Conservation (phyloP, 2,888 invertebrate genomes). For the Drosophila colorata region DNA sequence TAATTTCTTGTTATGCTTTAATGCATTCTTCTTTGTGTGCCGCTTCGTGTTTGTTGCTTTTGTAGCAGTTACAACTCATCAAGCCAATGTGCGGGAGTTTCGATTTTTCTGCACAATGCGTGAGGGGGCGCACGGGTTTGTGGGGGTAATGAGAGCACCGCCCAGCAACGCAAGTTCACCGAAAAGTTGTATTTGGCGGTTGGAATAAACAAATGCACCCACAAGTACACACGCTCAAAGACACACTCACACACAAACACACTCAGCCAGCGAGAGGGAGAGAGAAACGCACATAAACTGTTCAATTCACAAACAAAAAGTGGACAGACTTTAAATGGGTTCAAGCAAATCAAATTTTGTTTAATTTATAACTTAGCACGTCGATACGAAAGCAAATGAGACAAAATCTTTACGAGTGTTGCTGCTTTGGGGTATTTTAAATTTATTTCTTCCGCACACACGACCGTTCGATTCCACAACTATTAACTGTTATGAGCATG, state of each 20-base stretch:
- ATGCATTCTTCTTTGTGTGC: conserved; percentile 21
- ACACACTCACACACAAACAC: conserved; percentile 4
- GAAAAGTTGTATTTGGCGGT: conserved; percentile 47
- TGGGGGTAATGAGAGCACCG: conserved; percentile 47
- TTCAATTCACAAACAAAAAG: conserved; percentile 20
- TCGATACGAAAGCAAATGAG: conserved; percentile 29
- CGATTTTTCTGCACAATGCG: conserved; percentile 53
- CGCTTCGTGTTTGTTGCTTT: conserved; percentile 20
- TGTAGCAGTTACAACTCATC: conserved; percentile 17
- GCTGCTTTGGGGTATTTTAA: conserved; percentile 19
- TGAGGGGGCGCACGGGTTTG: not conserved
- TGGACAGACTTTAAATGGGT: conserved; percentile 11
- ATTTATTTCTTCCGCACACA: conserved; percentile 43
- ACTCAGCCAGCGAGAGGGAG: conserved; percentile 6
- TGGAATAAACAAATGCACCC: conserved; percentile 54
- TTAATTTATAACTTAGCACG: conserved; percentile 52
- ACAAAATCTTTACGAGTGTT: conserved; percentile 38
- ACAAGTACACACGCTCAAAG: conserved; percentile 20
- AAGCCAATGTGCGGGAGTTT: conserved; percentile 52
- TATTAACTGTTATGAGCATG: conserved; percentile 42
- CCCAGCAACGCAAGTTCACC: conserved; percentile 60
- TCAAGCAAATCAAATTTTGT: conserved; percentile 34
- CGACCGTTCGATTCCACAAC: conserved; percentile 47
- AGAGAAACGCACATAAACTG: conserved; percentile 16
- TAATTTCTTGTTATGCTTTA: conserved; percentile 28